Percentiles rank a stretch among this genome's conserved stretches.
Evolutionary conservation across 2,888 invertebrate genomes (phyloP).

Genomic region (Notocelia uddmanniana): DNA sequence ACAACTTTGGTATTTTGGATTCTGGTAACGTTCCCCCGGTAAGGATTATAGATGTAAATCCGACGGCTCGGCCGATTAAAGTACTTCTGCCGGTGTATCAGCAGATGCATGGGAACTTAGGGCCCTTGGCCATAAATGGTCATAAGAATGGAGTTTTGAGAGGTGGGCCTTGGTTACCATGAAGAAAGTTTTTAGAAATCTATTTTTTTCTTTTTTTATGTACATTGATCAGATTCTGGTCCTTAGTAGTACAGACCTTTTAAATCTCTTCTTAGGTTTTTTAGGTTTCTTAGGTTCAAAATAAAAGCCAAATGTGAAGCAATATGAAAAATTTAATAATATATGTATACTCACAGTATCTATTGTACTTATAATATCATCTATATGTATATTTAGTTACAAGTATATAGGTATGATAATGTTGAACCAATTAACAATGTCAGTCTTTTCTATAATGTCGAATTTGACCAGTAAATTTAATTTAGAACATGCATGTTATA

Average conservation of each 20-base stretch:
- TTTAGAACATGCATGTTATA: conserved; percentile 36
- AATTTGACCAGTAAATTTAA: conserved; percentile 52
- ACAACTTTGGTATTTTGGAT: conserved; percentile 63
- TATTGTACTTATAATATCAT: conserved; percentile 77
- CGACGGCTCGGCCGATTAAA: conserved; percentile 51
- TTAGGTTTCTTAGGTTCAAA: conserved; percentile 35
- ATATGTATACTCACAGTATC: conserved; percentile 76
- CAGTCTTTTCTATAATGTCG: conserved; percentile 64
- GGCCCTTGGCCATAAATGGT: conserved; percentile 3
- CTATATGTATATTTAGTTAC: conserved; percentile 46
- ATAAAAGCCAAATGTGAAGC: conserved; percentile 66
- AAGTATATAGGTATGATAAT: conserved; percentile 41
- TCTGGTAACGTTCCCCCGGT: conserved; percentile 62
- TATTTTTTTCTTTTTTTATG: no score
- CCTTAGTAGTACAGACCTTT: no score
- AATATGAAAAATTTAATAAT: conserved; percentile 76
- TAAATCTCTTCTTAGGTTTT: neutral
- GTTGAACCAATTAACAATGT: conserved; percentile 61
- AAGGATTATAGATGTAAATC: conserved; percentile 60
- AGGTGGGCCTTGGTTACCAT: conserved; percentile 37
- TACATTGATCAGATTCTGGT: no score
- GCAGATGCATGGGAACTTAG: conserved; percentile 27
- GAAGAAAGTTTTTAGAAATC: neutral
- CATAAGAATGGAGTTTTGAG: conserved; percentile 52
- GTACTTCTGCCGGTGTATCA: conserved; percentile 67